These are phyloP conservation scores for Falcaria lacertinaria DNA, from an alignment of 2,888 invertebrate genomes.

Conservation along the genomic window DNA sequence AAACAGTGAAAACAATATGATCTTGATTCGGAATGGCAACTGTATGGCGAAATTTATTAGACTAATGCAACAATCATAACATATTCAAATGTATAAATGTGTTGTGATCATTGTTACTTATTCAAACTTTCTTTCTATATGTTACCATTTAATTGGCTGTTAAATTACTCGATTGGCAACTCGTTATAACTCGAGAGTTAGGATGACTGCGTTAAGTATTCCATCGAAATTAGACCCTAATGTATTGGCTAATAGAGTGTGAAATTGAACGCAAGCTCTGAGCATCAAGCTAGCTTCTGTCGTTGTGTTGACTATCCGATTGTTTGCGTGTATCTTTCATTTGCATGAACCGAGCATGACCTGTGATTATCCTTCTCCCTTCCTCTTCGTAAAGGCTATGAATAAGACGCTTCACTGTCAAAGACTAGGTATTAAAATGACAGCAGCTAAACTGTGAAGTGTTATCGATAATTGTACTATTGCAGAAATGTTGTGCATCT, in stretches of 20 bases:
- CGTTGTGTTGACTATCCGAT: conserved; percentile 69
- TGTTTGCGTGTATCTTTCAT: conserved; percentile 76
- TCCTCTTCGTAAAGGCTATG: conserved; percentile 53
- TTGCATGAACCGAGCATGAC: conserved; percentile 76
- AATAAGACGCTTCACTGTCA: conserved; percentile 32
- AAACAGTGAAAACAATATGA: conserved; percentile 79
- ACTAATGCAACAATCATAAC: conserved; percentile 60
- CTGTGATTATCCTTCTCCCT: conserved; percentile 59
- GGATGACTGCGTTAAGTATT: conserved; percentile 24
- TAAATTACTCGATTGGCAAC: conserved; percentile 39
- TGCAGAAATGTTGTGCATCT: conserved; percentile 33
- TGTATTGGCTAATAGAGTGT: conserved; percentile 58
- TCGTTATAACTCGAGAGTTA: conserved; percentile 16
- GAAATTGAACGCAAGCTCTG: conserved; percentile 53
- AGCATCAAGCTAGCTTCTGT: conserved; percentile 70
- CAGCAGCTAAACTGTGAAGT: neutral
- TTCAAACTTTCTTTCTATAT: conserved; percentile 41
- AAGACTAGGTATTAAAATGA: conserved; percentile 7
- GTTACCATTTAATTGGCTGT: conserved; percentile 66
- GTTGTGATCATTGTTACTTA: conserved; percentile 60
- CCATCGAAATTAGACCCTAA: conserved; percentile 53
- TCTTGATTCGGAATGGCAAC: conserved; percentile 74
- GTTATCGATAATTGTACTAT: conserved; percentile 21
- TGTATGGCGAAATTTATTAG: conserved; percentile 75
- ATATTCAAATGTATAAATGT: conserved; percentile 53